Evolutionary conservation across 2,888 invertebrate species (phyloP).

Genomic region (Phaonia tiefii): DNA sequence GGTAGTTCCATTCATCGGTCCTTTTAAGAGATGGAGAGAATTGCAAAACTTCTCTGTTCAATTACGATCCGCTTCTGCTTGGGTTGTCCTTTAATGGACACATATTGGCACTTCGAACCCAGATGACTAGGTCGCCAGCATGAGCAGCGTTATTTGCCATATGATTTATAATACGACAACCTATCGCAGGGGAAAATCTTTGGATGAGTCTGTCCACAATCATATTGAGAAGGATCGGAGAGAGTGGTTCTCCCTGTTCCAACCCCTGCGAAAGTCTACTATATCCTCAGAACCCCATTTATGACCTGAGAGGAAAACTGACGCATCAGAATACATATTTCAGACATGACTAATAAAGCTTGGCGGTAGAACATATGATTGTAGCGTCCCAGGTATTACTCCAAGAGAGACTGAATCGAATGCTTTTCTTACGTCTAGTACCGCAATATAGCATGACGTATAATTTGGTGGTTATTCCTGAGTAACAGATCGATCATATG

Average conservation of each 20-base stretch:
- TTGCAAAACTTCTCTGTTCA: too few species aligned
- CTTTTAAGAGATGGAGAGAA: too few species aligned
- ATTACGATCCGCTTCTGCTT: too few species aligned
- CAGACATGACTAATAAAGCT: neutral
- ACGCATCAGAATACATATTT: neutral
- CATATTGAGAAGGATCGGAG: neutral
- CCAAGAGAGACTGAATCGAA: too few species aligned
- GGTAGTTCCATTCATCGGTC: too few species aligned
- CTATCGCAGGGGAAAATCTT: neutral
- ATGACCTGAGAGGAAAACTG: too few species aligned
- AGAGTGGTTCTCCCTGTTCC: too few species aligned
- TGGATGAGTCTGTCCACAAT: conserved; percentile 4
- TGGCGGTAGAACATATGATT: conserved; percentile 6
- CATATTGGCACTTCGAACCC: too few species aligned
- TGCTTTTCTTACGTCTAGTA: neutral
- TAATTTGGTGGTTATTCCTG: neutral
- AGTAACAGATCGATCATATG: neutral
- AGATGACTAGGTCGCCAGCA: neutral
- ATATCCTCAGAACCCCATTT: too few species aligned
- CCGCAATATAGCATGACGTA: neutral
- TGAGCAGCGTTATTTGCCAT: neutral
- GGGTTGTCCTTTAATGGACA: too few species aligned
- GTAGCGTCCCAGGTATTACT: neutral
- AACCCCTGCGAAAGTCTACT: too few species aligned
- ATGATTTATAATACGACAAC: neutral